Conservation (phyloP, 30 jellyfish, hydroid and myxozoan species). For the Catostylus mosaicus region DNA sequence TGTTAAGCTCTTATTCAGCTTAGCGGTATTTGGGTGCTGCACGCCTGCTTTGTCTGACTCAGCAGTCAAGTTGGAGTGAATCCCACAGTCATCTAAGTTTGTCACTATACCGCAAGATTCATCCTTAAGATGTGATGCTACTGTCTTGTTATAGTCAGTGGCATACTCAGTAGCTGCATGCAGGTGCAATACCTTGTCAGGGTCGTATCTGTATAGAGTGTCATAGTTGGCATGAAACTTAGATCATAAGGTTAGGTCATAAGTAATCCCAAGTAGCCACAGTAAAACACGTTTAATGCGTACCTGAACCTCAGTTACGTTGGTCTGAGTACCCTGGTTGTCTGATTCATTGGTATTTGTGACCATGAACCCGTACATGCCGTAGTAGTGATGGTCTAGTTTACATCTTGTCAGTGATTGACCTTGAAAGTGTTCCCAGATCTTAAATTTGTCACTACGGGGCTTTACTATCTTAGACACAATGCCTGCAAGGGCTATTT, state of each 20-base stretch:
- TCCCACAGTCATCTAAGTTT: not conserved
- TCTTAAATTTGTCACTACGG: not conserved
- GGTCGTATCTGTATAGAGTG: slow-evolving; percentile 11
- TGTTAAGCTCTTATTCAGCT: not conserved
- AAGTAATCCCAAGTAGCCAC: slow-evolving; percentile 1
- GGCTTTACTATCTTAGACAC: not conserved
- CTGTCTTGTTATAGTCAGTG: not conserved
- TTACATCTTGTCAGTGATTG: not conserved
- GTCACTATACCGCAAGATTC: not conserved
- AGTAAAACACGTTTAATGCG: slow-evolving; percentile 6
- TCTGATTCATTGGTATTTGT: not conserved
- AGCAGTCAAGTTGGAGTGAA: not conserved
- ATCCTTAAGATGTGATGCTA: not conserved
- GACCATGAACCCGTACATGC: slow-evolving; percentile 27
- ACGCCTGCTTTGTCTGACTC: not conserved
- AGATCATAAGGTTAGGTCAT: not conserved
- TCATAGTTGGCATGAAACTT: slow-evolving; percentile 12
- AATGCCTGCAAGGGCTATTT: slow-evolving; percentile 23
- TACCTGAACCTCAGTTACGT: not conserved
- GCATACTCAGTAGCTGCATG: not conserved
- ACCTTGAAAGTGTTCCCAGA: slow-evolving; percentile 9
- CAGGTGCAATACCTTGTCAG: not conserved
- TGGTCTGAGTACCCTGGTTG: not conserved
- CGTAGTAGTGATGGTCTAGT: slow-evolving; percentile 7
- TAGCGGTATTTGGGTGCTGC: slow-evolving; percentile 1